These are phyloP conservation scores for Aphis craccivora DNA, from an alignment of 1,140 invertebrate species.

Conservation along the genomic window DNA sequence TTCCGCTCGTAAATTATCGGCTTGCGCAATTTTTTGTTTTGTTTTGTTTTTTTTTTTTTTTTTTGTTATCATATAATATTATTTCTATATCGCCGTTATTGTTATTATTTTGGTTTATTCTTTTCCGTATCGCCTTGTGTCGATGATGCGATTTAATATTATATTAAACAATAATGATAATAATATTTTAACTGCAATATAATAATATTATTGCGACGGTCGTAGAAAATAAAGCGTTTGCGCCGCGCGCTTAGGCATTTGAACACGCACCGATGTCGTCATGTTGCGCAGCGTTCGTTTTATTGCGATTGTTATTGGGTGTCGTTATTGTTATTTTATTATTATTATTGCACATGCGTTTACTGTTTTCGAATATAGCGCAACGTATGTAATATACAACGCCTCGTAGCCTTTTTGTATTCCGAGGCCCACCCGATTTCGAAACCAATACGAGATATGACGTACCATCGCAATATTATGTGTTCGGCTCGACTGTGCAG, in stretches of 20 bases:
- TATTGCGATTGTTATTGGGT: constrained; percentile 15
- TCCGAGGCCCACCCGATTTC: constrained; percentile 11
- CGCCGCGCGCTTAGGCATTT: constrained; percentile 50
- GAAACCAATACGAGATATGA: constrained; percentile 20
- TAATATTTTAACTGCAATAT: background rate
- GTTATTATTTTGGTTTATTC: background rate
- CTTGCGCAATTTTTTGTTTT: constrained; percentile 35
- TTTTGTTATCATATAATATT: background rate
- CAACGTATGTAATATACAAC: background rate
- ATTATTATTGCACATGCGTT: constrained; percentile 11
- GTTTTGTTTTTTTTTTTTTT: background rate
- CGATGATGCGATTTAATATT: background rate
- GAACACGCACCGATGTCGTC: constrained; percentile 55
- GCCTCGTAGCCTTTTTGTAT: background rate
- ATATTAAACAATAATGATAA: background rate
- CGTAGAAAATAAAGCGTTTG: background rate
- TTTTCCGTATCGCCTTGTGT: constrained; percentile 23
- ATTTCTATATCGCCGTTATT: background rate
- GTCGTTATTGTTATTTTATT: constrained; percentile 12
- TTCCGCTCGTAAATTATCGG: constrained; percentile 51
- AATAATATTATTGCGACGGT: background rate
- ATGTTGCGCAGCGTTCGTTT: constrained; percentile 41
- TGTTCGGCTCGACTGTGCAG: background rate
- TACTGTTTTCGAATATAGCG: constrained; percentile 9
- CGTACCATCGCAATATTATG: background rate